phyloP scores from a whole-genome alignment of 2,113 vertebrate species.

The Cavia aperea region DNA sequence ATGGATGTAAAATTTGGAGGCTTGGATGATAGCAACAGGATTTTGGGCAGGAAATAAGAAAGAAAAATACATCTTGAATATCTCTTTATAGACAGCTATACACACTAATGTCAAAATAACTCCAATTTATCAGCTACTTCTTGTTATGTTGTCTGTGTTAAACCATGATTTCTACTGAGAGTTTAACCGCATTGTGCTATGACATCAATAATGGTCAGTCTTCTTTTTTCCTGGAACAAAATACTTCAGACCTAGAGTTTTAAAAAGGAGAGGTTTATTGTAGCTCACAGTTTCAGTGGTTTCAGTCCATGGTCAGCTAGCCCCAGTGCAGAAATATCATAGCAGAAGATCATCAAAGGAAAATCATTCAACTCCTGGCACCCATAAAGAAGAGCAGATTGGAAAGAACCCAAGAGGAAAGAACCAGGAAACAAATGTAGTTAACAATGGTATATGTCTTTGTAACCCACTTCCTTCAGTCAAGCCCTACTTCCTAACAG shows the following conservation, averaged over 20 bases:
- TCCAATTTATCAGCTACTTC: not conserved
- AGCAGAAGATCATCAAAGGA: not conserved
- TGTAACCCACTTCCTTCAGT: not conserved
- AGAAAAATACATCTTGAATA: not conserved
- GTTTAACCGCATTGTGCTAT: not conserved
- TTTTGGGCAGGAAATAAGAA: not conserved
- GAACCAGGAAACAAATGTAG: not conserved
- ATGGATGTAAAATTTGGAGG: not conserved
- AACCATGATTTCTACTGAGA: not conserved
- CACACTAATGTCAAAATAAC: not conserved
- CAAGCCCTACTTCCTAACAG: not conserved
- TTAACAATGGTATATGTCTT: not conserved
- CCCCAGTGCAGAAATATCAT: not conserved
- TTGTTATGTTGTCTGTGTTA: not conserved
- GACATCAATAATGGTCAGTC: not conserved
- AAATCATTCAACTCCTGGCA: not conserved
- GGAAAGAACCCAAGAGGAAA: not conserved
- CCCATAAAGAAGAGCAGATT: not conserved
- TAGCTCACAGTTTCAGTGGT: too few relatives aligned
- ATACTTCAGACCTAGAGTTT: not conserved
- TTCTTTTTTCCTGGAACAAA: not conserved
- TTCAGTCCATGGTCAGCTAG: too few relatives aligned
- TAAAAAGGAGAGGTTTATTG: too few relatives aligned
- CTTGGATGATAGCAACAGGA: not conserved
- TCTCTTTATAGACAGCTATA: not conserved